A percentile compares a stretch with the other conserved stretches of the same genome.
Conservation (phyloP, 2,888 invertebrate genomes). For the Synanthedon myopaeformis region DNA sequence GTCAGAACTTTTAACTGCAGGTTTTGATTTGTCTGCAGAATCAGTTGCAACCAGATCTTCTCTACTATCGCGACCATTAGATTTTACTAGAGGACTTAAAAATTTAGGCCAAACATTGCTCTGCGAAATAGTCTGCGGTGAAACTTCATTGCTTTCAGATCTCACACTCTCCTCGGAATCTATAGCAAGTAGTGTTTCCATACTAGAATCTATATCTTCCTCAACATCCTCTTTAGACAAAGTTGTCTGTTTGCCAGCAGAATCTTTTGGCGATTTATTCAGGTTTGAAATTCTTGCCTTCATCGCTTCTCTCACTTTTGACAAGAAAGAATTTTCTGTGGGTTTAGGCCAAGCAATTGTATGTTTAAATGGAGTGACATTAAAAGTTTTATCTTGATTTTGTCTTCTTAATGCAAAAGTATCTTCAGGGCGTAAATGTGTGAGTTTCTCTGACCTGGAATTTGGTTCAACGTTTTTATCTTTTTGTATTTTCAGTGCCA, state of each 20-base stretch:
- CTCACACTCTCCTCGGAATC: background rate
- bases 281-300: constrained; percentile 12
- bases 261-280: background rate
- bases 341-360: constrained; percentile 15
- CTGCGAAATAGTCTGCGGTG: background rate
- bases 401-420: too few relatives aligned
- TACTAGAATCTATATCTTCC: background rate
- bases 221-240: background rate
- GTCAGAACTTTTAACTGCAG: constrained; percentile 22
- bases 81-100: background rate
- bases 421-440: too few relatives aligned
- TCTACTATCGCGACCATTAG: background rate
- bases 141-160: background rate
- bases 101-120: background rate
- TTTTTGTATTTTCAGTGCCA: background rate
- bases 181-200: background rate
- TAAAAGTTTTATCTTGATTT: too few relatives aligned
- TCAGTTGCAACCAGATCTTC: background rate
- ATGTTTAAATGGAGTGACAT: background rate
- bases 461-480: too few relatives aligned
- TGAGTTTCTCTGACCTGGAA: too few relatives aligned
- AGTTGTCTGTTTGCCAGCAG: background rate
- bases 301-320: constrained; percentile 27
- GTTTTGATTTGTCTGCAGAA: constrained; percentile 14
- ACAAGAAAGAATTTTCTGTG: constrained; percentile 20